These are phyloP conservation scores for Neosalanx taihuensis DNA, from an alignment of 2,797 vertebrate species.

Conservation along the genomic window DNA sequence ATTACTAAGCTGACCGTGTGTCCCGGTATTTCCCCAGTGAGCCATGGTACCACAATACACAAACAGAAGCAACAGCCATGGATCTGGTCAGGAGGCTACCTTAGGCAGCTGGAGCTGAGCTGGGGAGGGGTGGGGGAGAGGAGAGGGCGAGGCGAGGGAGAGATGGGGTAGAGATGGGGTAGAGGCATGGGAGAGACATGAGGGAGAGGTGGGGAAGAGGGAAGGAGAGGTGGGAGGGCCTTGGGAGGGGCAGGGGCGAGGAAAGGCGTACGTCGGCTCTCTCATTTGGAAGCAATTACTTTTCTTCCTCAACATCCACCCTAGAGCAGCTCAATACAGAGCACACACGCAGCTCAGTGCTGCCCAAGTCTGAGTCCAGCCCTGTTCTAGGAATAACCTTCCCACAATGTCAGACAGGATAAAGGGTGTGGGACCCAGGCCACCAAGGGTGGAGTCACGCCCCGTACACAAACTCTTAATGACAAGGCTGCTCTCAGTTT, in stretches of 20 bases:
- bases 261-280: constrained; percentile 8
- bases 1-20: too few species aligned
- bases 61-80: too few species aligned
- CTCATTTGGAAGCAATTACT: constrained; percentile 50
- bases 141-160: not conserved
- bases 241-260: constrained; percentile 19
- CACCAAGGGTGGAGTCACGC: constrained; percentile 15
- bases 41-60: too few species aligned
- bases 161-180: not conserved
- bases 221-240: constrained; percentile 27
- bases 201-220: not conserved
- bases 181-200: too few species aligned
- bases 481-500: constrained; percentile 36
- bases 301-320: constrained; percentile 4
- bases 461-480: constrained; percentile 33
- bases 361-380: not conserved
- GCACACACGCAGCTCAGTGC: not conserved
- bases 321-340: not conserved
- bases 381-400: constrained; percentile 42
- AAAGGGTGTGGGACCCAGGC: constrained; percentile 24
- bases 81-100: too few species aligned
- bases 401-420: constrained; percentile 18
- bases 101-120: not conserved
- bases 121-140: not conserved
- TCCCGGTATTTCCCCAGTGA: too few species aligned